Evolutionary conservation across 2,888 invertebrate genomes (phyloP).

Genomic region (Phragmatobia fuliginosa): DNA sequence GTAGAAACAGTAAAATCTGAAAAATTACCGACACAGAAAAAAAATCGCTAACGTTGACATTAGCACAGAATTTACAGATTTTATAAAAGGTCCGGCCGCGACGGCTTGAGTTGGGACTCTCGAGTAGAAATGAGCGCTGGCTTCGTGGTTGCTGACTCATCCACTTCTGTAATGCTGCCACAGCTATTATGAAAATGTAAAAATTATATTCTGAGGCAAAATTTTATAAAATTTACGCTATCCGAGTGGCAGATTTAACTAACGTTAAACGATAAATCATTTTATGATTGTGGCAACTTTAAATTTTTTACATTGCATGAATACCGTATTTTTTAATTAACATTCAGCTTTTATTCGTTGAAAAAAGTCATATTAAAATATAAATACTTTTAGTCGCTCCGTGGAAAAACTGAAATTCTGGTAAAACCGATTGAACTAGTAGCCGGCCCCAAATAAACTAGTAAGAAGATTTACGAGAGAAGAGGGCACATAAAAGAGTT

Average conservation of each 20-base stretch:
- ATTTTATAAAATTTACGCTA: background rate
- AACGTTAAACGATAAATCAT: no score
- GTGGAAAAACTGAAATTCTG: no score
- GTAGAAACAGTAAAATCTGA: background rate
- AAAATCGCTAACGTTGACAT: constrained; percentile 9
- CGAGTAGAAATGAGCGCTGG: constrained; percentile 17
- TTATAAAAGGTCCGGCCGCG: constrained; percentile 4
- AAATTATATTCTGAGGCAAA: background rate
- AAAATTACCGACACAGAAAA: background rate
- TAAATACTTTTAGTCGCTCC: no score
- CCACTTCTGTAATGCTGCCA: constrained; percentile 33
- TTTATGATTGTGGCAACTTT: no score
- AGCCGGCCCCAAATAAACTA: no score
- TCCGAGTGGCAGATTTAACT: background rate
- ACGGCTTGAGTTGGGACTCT: constrained; percentile 9
- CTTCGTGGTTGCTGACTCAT: constrained; percentile 33
- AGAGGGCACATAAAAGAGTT: no score
- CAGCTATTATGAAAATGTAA: constrained; percentile 6
- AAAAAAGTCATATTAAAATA: no score
- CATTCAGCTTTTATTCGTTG: no score
- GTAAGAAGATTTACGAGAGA: no score
- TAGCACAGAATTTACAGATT: constrained; percentile 1
- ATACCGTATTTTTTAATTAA: no score
- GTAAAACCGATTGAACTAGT: no score
- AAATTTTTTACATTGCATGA: no score